Base-by-base conservation (phyloP, 30 jellyfish, hydroid and myxozoan genomes). In the Hydractinia symbiolongicarpus region DNA sequence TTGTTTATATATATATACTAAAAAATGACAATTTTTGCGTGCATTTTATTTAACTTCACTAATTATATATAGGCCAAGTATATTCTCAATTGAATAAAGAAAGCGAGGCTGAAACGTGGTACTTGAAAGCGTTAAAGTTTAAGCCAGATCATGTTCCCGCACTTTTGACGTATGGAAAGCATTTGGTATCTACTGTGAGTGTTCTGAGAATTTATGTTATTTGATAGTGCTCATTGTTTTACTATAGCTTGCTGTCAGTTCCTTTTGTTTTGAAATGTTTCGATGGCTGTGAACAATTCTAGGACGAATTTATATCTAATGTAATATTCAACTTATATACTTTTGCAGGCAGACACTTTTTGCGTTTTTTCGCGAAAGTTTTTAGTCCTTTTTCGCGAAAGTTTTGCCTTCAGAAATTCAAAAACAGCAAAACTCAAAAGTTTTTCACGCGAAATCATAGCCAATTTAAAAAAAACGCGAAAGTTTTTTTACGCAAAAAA, bases 131-230 rank as follows among this genome's bases (percentile, higher is more conserved):
- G 9, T 68, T 90, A 81, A 56, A 78, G 10, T 50, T 76, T 30
- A 90, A 90, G 57, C 50, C 77, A 9, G 79, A 84, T 8, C 96
- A 90, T 72, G 86, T 82, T 10, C 96, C 97, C 0, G 95, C 96
- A 5, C 87, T 86, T 54, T 68, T 90, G 60, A 79, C 97, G 10
- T 86, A 76, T 75, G 97, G 96, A 14, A 78, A 83, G 58, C 95
- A 85, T 61, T 53, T 86, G 72, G 78, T 86, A 8, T 40, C 84
- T 7, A 84, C 21, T 83, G 96, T 89, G 73, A 40, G 83, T 50
- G 11, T 40, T 8, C n/a, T 54, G 7, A 6, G 13, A 30, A 5
- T 50, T 55, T 15, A n/a, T 8, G 15, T 20, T 17, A 54, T 11
- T 11, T 30, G 15, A 14, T 14, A 15, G n/a, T 13, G n/a, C 51